Percentiles rank a stretch among this genome's conserved stretches.
phyloP scores from a whole-genome alignment of 2,113 vertebrate species.

The Otolemur garnettii region DNA sequence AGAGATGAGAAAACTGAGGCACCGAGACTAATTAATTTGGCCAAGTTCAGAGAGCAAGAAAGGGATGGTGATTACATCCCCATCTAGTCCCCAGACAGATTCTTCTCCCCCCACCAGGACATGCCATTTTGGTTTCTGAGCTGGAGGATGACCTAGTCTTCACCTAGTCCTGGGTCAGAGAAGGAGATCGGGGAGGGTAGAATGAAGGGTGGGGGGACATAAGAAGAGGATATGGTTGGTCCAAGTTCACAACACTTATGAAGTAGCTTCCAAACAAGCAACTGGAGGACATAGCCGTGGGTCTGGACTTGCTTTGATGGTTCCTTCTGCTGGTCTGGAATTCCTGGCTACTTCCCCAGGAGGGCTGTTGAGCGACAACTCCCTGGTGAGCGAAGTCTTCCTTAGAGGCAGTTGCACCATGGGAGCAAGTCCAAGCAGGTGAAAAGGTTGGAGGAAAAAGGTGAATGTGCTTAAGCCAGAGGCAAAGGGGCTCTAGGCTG shows the following conservation, averaged over 20 bases:
- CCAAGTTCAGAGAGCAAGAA: neutral
- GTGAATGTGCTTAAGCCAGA: neutral
- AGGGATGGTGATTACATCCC: neutral
- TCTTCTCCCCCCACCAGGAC: neutral
- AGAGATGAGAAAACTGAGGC: neutral
- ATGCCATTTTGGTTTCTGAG: neutral
- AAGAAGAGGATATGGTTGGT: neutral
- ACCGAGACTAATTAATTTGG: neutral
- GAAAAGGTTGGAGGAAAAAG: neutral
- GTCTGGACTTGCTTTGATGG: neutral
- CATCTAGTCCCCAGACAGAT: neutral
- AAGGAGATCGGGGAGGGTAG: fast-evolving
- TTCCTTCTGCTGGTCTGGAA: neutral
- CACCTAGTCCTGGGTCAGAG: neutral
- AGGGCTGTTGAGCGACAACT: neutral
- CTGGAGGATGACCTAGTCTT: neutral
- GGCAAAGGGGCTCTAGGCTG: neutral
- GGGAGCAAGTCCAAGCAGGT: neutral
- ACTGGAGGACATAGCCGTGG: neutral
- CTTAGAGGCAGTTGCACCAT: fast-evolving
- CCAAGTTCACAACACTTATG: neutral
- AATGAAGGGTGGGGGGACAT: fast-evolving
- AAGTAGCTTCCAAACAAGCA: neutral
- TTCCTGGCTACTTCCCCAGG: neutral
- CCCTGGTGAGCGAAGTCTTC: neutral